Evolutionary conservation across 2,888 invertebrate species (phyloP), one percentile per base, ranked within the genome.

Genomic region (Acronicta alni): DNA sequence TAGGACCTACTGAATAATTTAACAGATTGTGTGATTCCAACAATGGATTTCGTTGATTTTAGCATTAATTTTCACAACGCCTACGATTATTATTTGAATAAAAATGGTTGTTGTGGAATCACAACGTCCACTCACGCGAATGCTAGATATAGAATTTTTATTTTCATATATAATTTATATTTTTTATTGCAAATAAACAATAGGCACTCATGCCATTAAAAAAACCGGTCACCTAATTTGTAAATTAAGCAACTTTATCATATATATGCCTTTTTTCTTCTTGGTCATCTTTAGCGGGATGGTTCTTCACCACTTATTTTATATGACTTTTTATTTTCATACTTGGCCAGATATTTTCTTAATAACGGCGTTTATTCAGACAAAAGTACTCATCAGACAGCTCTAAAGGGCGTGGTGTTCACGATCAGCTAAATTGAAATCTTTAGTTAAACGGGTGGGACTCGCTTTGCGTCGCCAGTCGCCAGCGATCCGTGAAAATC

Each of bases 401-500:
- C 55, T 42, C 48, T 58, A 37, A 8, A 16, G 0, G 65, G 49
- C 47, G 52, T 62, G 57, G n/a, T 66, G 62, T 71, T 77, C 62
- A 67, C 75, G 72, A 69, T 73, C n/a, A 48, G 54, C 16, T 56
- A 67, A 59, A 41, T 67, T 58, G 58, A 67, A 74, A 69, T 67
- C 62, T 62, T 72, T 75, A 75, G 77, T 70, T 69, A 77, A 72
- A 75, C 60, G 62, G 38, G 58, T 41, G 60, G 67, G 67, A 58
- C 41, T 35, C 61, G 72, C 77, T 72, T 79, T 80, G 70, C 60
- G 39, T 39, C 56, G 68, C 57, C 66, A 77, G 65, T 75, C 56
- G 68, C 57, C 66, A 77, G 65, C 75, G 79, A 76, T 72, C 72
- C 72, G 75, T 81, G 79, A 83, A 79, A 78, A 80, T 71, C 67